phyloP scores from a whole-genome alignment of 2,113 vertebrate species.

The Pipra filicauda region DNA sequence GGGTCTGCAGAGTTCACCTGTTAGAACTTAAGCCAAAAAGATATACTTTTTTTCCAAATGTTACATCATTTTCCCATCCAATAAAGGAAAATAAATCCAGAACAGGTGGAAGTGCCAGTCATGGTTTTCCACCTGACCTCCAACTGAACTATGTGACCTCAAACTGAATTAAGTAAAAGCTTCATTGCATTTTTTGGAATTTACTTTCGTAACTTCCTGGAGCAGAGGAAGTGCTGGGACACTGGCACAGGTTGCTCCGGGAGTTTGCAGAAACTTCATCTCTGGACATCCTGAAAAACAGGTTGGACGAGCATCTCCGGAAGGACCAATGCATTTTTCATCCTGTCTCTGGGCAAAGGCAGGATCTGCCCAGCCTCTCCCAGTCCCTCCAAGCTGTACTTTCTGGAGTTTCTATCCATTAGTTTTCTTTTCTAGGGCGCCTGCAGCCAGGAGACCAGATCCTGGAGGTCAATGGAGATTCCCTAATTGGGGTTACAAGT shows the following conservation, averaged over 20 bases:
- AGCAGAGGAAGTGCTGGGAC: neutral
- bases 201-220: neutral
- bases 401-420: conserved; percentile 22
- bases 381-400: conserved; percentile 48
- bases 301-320: neutral
- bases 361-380: neutral
- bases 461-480: conserved; percentile 90
- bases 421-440: conserved; percentile 73
- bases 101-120: neutral
- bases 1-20: neutral
- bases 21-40: neutral
- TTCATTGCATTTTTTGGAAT: neutral
- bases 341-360: neutral
- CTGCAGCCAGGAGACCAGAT: conserved; percentile 90
- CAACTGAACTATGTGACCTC: neutral
- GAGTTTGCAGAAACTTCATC: neutral
- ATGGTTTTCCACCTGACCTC: neutral
- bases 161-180: neutral
- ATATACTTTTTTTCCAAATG: neutral
- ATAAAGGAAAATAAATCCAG: neutral
- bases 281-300: neutral
- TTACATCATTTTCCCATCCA: neutral
- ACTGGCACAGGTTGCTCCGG: rapidly evolving
- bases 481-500: conserved; percentile 84
- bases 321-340: neutral